A percentile compares a stretch with the other conserved stretches of the same genome.
phyloP scores from a whole-genome alignment of 2,888 invertebrate species.

The Xylota segnis region DNA sequence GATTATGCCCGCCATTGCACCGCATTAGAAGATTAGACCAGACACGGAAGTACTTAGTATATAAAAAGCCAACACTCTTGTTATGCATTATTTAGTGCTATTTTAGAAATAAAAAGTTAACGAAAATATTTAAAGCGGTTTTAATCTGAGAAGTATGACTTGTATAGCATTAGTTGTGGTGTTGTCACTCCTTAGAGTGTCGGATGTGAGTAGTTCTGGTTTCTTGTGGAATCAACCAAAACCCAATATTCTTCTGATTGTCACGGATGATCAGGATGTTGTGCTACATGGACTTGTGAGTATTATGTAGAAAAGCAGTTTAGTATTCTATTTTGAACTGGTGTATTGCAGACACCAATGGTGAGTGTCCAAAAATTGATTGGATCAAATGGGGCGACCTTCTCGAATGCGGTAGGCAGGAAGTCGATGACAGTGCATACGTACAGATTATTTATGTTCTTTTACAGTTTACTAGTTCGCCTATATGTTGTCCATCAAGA shows the following conservation, averaged over 20 bases:
- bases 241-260: constrained; percentile 91
- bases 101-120: constrained; percentile 55
- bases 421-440: constrained; percentile 1
- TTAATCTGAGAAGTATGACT: constrained; percentile 51
- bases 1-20: constrained; percentile 87
- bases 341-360: constrained; percentile 88
- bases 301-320: constrained; percentile 67
- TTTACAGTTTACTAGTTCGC: constrained; percentile 92
- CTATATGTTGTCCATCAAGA: constrained; percentile 96
- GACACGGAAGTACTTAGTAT: constrained; percentile 71
- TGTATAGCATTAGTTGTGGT: constrained; percentile 36
- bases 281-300: constrained; percentile 91
- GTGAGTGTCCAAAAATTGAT: constrained; percentile 87
- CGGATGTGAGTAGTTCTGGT: constrained; percentile 50
- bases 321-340: not conserved
- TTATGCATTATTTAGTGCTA: constrained; percentile 65
- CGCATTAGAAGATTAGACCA: constrained; percentile 77
- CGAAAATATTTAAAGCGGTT: constrained; percentile 47
- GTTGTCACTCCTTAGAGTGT: constrained; percentile 29
- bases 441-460: not conserved
- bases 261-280: constrained; percentile 95
- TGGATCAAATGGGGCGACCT: constrained; percentile 88
- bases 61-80: constrained; percentile 51
- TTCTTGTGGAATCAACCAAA: constrained; percentile 62
- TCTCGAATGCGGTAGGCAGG: constrained; percentile 90